A percentile compares a stretch with the other conserved stretches of the same genome.
Evolutionary conservation across 2,888 invertebrate species (phyloP).

Genomic region (Epinotia bilunana): DNA sequence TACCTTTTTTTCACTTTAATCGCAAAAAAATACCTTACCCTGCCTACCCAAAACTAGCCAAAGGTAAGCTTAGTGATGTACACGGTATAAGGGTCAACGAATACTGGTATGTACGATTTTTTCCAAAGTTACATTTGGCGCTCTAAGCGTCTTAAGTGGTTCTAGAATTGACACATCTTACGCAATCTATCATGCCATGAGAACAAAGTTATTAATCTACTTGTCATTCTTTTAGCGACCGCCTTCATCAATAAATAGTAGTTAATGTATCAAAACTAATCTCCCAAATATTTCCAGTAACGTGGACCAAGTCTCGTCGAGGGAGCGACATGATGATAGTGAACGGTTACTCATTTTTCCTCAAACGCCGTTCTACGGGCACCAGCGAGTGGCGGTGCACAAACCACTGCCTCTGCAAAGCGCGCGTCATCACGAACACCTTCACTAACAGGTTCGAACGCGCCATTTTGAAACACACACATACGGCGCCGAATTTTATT

Average conservation of each 20-base stretch:
- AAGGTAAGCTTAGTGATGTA: too few relatives aligned
- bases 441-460: neutral
- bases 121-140: too few relatives aligned
- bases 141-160: too few relatives aligned
- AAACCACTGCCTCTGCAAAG: slow-evolving; percentile 20
- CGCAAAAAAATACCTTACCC: too few relatives aligned
- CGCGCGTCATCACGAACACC: slow-evolving; percentile 8
- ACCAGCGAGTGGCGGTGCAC: slow-evolving; percentile 20
- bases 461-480: slow-evolving; percentile 4
- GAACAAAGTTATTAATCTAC: neutral
- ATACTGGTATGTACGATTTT: too few relatives aligned
- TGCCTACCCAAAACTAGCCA: too few relatives aligned
- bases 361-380: neutral
- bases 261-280: neutral
- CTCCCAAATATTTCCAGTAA: slow-evolving; percentile 1
- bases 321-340: slow-evolving; percentile 13
- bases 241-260: neutral
- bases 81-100: too few relatives aligned
- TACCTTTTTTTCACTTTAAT: too few relatives aligned
- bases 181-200: too few relatives aligned
- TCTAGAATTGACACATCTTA: too few relatives aligned
- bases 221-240: neutral
- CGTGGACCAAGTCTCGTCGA: slow-evolving; percentile 9
- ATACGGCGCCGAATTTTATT: slow-evolving; percentile 11
- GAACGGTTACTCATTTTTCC: slow-evolving; percentile 24